Evolutionary conservation across 1,140 invertebrate genomes (phyloP), one percentile per base, ranked within the genome.

Genomic region (Zaprionus nigranus): DNA sequence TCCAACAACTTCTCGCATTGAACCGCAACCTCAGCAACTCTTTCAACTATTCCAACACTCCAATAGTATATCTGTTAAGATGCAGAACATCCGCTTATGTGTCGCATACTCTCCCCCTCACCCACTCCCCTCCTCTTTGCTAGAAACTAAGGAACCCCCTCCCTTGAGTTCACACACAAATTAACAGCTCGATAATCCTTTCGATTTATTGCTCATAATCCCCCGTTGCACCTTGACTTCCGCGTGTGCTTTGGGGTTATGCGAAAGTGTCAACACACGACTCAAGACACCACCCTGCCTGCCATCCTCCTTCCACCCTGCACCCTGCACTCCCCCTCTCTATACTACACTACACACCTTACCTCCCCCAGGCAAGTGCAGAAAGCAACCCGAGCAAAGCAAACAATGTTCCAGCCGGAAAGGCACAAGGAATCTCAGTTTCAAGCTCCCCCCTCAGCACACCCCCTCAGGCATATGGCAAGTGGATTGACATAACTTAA

Each of bases 401-500:
- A 51, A 51, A 51, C 46, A 51, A 49, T 20, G n/a, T 49, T 3
- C 3, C 46, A 11, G 46, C 15, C 5, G 6, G 38, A n/a, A n/a
- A n/a, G 15, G 5, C 38, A n/a, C 15, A 51, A 51, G 20, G 20
- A 12, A 51, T 51, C 46, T 24, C 46, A 24, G 46, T 51, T 51
- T 51, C 46, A 49, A 46, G 17, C 43, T 46, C 1, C 15, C 40
- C 5, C 5, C 38, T 15, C 36, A 5, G 12, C 36, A 38, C 24
- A 26, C 12, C 3, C 56, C 38, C 38, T 7, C 46, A 40, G 75
- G 59, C 76, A 79, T 79, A 75, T 79, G 76, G 72, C 73, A 79
- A 79, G 76, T 79, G 76, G 76, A 79, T 79, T 75, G 76, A 75
- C 76, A 79, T 79, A 79, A 71, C 76, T 79, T 79, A 79, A 75